phyloP scores from a whole-genome alignment of 2,797 vertebrate genomes.

The Clarias platycephalus region DNA sequence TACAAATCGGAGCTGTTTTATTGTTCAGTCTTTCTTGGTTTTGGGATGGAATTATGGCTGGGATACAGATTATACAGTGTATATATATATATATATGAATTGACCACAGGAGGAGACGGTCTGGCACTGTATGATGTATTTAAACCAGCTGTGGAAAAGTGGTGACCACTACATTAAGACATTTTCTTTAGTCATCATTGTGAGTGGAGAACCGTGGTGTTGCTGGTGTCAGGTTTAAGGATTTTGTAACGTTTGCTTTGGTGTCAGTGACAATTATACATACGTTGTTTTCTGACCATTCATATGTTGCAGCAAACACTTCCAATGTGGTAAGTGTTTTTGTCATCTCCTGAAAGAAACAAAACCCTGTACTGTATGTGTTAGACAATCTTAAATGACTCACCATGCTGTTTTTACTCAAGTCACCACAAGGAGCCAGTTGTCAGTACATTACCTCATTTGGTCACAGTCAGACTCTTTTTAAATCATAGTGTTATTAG shows the following conservation, averaged over 20 bases:
- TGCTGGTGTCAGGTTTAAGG: conserved; percentile 12
- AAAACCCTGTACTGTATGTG: background rate
- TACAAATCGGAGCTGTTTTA: background rate
- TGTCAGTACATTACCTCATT: conserved; percentile 17
- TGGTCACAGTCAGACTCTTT: conserved; percentile 21
- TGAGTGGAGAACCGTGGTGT: background rate
- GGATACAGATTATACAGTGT: background rate
- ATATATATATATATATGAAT: background rate
- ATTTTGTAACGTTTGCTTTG: background rate
- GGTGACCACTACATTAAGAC: background rate
- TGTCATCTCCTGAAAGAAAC: background rate
- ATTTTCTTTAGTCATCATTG: background rate
- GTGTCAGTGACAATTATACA: background rate
- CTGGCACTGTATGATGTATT: background rate
- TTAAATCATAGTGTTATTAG: conserved; percentile 26
- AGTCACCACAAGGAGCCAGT: background rate
- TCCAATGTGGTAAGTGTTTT: background rate
- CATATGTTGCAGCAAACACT: background rate
- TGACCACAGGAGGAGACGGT: no score
- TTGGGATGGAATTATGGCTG: background rate
- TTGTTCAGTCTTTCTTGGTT: background rate
- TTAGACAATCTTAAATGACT: background rate
- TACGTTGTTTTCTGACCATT: background rate
- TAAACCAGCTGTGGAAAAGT: background rate
- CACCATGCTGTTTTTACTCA: background rate